Evolutionary conservation across 2,888 invertebrate species (phyloP).

Genomic region (Prenolepis imparis): DNA sequence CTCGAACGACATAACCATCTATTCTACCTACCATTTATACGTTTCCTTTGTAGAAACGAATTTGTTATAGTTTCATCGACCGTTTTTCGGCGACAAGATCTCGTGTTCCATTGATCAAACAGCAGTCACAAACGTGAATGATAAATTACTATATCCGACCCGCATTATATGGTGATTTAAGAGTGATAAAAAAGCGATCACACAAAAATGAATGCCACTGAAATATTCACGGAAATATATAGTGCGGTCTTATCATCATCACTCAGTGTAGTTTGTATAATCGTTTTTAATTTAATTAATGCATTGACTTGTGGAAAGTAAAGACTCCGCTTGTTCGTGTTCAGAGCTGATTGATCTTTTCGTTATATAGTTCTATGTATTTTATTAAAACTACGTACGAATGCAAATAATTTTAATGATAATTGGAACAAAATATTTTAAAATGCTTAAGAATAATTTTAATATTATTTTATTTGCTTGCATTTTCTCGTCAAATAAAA

Average conservation of each 20-base stretch:
- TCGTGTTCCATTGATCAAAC: conserved; percentile 53
- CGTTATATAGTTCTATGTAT: not conserved
- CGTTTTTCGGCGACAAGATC: conserved; percentile 48
- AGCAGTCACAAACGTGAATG: conserved; percentile 16
- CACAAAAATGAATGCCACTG: conserved; percentile 37
- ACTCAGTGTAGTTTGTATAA: conserved; percentile 28
- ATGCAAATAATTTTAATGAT: not conserved
- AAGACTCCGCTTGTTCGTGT: conserved; percentile 22
- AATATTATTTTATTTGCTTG: conserved; percentile 19
- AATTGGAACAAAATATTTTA: not conserved
- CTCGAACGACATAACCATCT: conserved; percentile 60
- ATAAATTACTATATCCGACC: conserved; percentile 44
- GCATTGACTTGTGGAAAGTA: conserved; percentile 15
- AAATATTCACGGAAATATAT: conserved; percentile 51
- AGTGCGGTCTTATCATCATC: conserved; percentile 38
- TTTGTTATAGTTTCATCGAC: conserved; percentile 53
- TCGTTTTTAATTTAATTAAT: conserved; percentile 46
- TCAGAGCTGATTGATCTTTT: conserved; percentile 20
- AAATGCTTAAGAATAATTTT: conserved; percentile 6
- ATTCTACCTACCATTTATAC: conserved; percentile 68
- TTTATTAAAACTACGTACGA: not conserved
- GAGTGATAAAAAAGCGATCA: conserved; percentile 50
- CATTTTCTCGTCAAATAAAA: not conserved
- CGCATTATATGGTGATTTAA: conserved; percentile 7
- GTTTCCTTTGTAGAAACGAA: conserved; percentile 60